These are phyloP conservation scores for cattle (Bos taurus) DNA, from an alignment of 2,113 vertebrate genomes.

Conservation along the genomic window DNA sequence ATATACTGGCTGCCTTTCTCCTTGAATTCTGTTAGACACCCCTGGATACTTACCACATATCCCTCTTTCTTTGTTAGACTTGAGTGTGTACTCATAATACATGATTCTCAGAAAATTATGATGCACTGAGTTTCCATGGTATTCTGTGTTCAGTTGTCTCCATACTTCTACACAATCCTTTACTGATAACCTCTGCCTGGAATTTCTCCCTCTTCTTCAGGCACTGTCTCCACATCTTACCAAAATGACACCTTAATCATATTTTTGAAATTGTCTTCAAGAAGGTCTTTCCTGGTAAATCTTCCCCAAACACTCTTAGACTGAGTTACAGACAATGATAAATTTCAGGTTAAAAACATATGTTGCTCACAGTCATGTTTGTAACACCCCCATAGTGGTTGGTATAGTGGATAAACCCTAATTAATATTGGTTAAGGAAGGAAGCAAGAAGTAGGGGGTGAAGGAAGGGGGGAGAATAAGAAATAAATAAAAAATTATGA, in stretches of 20 bases:
- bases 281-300: background rate
- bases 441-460: background rate
- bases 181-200: background rate
- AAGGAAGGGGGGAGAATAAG: background rate
- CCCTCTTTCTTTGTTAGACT: background rate
- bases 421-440: background rate
- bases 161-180: background rate
- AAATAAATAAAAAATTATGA: background rate
- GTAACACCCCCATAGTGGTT: background rate
- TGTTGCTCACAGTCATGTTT: background rate
- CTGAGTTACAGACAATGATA: background rate
- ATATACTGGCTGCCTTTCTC: background rate
- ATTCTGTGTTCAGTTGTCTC: background rate
- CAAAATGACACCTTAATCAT: background rate
- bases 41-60: background rate
- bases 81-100: background rate
- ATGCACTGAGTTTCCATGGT: background rate
- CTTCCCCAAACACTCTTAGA: background rate
- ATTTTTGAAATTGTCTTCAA: background rate
- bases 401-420: background rate
- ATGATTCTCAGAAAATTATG: background rate
- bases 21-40: background rate
- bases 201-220: background rate
- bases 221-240: background rate
- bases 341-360: background rate